Percentiles rank a stretch among this genome's conserved stretches.
Evolutionary conservation across 2,888 invertebrate genomes (phyloP).

Genomic region (Lepidocyrtoides sp.): DNA sequence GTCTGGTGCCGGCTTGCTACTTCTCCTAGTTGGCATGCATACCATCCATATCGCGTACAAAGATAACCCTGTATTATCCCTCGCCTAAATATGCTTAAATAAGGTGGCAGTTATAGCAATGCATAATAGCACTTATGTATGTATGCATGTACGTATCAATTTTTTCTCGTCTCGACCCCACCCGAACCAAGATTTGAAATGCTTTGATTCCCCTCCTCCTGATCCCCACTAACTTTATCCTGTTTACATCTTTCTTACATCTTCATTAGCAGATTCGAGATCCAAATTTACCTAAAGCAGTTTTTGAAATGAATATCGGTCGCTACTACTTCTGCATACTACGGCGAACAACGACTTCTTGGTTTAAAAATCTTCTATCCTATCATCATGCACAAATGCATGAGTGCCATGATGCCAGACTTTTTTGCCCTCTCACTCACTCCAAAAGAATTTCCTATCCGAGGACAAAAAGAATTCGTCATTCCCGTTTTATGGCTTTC

Average conservation of each 20-base stretch:
- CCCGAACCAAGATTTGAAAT: conserved; percentile 67
- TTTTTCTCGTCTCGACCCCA: conserved; percentile 77
- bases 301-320: conserved; percentile 47
- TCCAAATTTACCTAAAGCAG: conserved; percentile 73
- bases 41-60: conserved; percentile 12
- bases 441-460: conserved; percentile 70
- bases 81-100: not conserved
- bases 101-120: not conserved
- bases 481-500: conserved; percentile 57
- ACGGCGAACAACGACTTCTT: conserved; percentile 50
- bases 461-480: conserved; percentile 73
- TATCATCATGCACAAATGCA: conserved; percentile 52
- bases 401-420: conserved; percentile 62
- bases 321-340: too few species aligned
- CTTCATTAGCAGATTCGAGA: conserved; percentile 73
- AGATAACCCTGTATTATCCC: not conserved
- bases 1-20: conserved; percentile 58
- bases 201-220: conserved; percentile 66
- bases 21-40: conserved; percentile 35
- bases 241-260: conserved; percentile 62
- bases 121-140: not conserved
- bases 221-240: conserved; percentile 76
- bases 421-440: conserved; percentile 67
- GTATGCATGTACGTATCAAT: conserved; percentile 44
- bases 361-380: conserved; percentile 28